phyloP scores from a whole-genome alignment of 2,113 vertebrate genomes.

The Dendropsophus ebraccatus region DNA sequence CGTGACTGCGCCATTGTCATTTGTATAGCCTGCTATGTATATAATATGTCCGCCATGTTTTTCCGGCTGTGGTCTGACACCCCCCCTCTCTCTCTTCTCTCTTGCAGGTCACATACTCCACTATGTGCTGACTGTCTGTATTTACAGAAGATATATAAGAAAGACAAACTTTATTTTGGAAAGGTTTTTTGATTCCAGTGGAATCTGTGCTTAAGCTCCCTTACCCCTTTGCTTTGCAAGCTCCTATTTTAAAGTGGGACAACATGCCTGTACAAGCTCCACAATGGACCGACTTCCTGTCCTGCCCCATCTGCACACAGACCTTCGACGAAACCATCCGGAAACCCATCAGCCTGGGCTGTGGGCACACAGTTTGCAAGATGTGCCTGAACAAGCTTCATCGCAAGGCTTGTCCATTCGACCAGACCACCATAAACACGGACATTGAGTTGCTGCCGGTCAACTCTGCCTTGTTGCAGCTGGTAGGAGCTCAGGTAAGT shows the following conservation, averaged over 20 bases:
- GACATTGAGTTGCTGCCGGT: constrained; percentile 97
- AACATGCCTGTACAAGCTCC: constrained; percentile 99
- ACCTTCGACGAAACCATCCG: constrained; percentile 97
- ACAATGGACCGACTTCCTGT: constrained; percentile 99
- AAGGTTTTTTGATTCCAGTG: constrained; percentile 98
- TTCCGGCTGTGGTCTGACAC: not conserved
- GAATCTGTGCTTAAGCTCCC: constrained; percentile 89
- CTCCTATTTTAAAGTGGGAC: constrained; percentile 74
- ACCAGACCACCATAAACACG: constrained; percentile 98
- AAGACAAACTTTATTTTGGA: constrained; percentile 74
- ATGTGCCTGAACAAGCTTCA: constrained; percentile 99
- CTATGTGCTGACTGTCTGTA: constrained; percentile 93
- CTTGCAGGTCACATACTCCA: constrained; percentile 90
- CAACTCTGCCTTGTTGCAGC: constrained; percentile 92
- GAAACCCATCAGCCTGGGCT: constrained; percentile 96
- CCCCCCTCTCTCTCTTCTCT: constrained; percentile 59
- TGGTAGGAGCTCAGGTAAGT: constrained; percentile 93
- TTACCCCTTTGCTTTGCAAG: constrained; percentile 75
- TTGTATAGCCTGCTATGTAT: too few relatives aligned
- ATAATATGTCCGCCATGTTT: too few relatives aligned
- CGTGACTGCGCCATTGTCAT: too few relatives aligned
- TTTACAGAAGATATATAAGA: constrained; percentile 91
- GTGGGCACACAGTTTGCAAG: constrained; percentile 98
- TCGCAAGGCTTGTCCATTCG: constrained; percentile 97
- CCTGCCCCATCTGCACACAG: constrained; percentile 99